phyloP scores from a whole-genome alignment of 2,113 vertebrate genomes.

The Crotalus horridus region DNA sequence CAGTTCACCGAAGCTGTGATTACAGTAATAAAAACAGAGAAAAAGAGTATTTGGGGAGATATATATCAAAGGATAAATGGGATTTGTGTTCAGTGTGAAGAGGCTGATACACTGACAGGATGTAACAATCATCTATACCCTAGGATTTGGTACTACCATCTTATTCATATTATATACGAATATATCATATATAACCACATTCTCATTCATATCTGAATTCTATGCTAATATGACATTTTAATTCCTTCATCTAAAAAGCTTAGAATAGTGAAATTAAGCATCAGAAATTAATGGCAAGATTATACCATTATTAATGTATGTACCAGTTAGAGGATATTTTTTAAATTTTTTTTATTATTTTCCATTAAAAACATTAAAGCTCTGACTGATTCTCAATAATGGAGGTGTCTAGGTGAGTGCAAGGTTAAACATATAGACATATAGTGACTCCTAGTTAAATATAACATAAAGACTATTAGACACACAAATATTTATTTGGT shows the following conservation, averaged over 20 bases:
- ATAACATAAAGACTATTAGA: neutral
- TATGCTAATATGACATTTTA: neutral
- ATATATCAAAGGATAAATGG: neutral
- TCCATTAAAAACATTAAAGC: neutral
- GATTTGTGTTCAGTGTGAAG: neutral
- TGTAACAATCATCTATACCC: neutral
- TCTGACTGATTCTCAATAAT: neutral
- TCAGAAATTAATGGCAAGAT: neutral
- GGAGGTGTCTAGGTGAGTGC: neutral
- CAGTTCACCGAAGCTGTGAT: neutral
- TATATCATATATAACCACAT: neutral
- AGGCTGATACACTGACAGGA: neutral
- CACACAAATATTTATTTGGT: neutral
- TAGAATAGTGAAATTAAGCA: neutral
- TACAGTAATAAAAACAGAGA: neutral
- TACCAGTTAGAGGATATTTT: neutral
- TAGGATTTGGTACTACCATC: neutral
- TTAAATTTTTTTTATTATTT: neutral
- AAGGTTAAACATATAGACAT: neutral
- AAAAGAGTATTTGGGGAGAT: neutral
- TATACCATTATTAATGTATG: neutral
- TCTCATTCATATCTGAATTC: neutral
- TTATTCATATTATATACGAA: neutral
- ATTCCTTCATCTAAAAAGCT: neutral
- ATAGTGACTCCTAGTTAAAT: neutral